Conservation (phyloP, 2,797 vertebrate species). For the Macrochelys suwanniensis region DNA sequence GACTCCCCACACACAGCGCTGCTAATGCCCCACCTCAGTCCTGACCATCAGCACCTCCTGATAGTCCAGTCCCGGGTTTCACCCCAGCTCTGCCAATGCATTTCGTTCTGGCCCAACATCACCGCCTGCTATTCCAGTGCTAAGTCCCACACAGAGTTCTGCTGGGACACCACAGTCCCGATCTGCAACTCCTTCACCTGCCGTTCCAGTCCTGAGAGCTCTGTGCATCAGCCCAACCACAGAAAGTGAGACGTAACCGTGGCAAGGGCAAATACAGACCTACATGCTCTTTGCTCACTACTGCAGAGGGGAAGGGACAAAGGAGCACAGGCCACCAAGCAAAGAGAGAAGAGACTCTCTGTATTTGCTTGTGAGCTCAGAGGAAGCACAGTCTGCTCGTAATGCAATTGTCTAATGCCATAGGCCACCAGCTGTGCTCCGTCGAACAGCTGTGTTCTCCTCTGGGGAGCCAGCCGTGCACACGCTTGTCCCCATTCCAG, state of each 20-base stretch:
- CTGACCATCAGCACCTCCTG: too few species aligned
- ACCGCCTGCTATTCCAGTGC: neutral
- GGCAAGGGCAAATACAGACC: neutral
- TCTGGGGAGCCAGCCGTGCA: neutral
- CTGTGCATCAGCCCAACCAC: too few species aligned
- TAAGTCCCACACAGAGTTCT: neutral
- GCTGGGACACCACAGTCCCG: neutral
- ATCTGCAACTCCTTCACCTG: neutral
- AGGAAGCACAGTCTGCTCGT: neutral
- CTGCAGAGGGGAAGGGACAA: accelerated
- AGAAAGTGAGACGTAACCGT: neutral
- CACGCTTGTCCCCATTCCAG: neutral
- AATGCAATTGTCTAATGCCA: neutral
- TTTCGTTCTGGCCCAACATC: neutral
- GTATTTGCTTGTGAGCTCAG: neutral
- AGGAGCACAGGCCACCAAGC: neutral
- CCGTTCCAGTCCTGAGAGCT: neutral
- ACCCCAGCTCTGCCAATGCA: neutral
- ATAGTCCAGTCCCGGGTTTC: neutral
- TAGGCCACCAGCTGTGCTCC: neutral
- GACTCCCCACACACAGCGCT: neutral
- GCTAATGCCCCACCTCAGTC: too few species aligned
- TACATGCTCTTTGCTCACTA: neutral
- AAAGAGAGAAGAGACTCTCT: neutral
- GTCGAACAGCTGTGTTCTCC: neutral